Conservation (phyloP, 1,140 invertebrate species). For the Bemisia tabaci region DNA sequence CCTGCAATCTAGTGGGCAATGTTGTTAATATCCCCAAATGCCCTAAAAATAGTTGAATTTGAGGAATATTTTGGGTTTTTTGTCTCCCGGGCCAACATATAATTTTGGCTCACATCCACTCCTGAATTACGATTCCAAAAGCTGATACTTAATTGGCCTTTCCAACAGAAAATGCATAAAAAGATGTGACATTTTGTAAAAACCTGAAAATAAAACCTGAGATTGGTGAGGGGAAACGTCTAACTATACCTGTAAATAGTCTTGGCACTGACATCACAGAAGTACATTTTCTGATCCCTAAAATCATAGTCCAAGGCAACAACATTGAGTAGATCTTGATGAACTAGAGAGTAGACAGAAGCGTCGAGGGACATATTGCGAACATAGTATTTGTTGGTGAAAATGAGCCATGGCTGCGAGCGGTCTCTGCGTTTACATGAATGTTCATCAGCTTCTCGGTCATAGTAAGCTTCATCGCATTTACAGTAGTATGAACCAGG, state of each 20-base stretch:
- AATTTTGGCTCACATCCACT: too few relatives aligned
- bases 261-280: conserved; percentile 89
- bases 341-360: conserved; percentile 66
- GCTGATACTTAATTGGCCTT: too few relatives aligned
- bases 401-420: conserved; percentile 80
- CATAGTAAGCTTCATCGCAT: conserved; percentile 86
- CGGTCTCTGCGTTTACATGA: conserved; percentile 80
- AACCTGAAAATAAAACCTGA: not conserved
- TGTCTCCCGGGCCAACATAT: too few relatives aligned
- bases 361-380: conserved; percentile 89
- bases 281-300: conserved; percentile 70
- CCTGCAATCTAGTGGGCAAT: too few relatives aligned
- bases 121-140: too few relatives aligned
- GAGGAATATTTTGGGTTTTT: too few relatives aligned
- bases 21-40: too few relatives aligned
- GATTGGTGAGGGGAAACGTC: not conserved
- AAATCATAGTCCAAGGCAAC: conserved; percentile 92
- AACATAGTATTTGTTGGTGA: conserved; percentile 97
- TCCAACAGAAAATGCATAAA: too few relatives aligned
- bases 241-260: conserved; percentile 60
- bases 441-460: conserved; percentile 64
- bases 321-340: conserved; percentile 91
- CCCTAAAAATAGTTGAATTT: too few relatives aligned
- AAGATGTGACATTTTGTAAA: too few relatives aligned
- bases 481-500: conserved; percentile 93